phyloP scores from a whole-genome alignment of 2,888 invertebrate genomes.

The Maniola hyperantus region DNA sequence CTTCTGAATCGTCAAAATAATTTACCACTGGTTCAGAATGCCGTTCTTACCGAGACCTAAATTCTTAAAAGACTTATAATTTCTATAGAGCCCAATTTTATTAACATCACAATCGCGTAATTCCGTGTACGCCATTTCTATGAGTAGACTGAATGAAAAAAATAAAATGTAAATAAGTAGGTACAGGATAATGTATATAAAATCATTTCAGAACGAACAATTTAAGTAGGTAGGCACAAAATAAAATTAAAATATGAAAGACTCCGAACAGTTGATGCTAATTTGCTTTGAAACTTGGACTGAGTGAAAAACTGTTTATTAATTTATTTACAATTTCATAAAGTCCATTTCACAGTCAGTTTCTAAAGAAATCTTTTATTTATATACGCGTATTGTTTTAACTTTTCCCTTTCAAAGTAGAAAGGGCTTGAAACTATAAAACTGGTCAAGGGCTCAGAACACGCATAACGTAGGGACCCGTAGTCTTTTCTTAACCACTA shows the following conservation, averaged over 20 bases:
- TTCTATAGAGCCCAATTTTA: background rate
- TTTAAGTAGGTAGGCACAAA: background rate
- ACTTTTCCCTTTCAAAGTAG: background rate
- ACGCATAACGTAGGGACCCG: too few species aligned
- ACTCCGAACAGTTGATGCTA: background rate
- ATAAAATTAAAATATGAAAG: slow-evolving; percentile 10
- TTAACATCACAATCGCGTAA: background rate
- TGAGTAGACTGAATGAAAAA: background rate
- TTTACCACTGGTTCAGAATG: too few species aligned
- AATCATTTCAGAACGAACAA: background rate
- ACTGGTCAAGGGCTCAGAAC: too few species aligned
- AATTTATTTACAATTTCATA: background rate
- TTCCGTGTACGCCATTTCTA: background rate
- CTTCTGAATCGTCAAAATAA: too few species aligned
- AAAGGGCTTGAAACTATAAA: slow-evolving; percentile 10
- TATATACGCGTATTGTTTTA: background rate
- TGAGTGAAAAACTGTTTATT: background rate
- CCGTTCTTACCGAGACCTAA: too few species aligned
- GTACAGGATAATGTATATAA: too few species aligned
- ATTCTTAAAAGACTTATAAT: too few species aligned
- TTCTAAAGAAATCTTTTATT: slow-evolving; percentile 6
- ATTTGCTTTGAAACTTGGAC: background rate
- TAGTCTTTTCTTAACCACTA: too few species aligned
- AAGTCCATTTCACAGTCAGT: slow-evolving; percentile 8
- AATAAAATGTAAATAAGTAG: background rate